A percentile compares a stretch with the other conserved stretches of the same genome.
These are phyloP conservation scores for Micoletzkya japonica DNA, from an alignment of 2,888 invertebrate species.

Conservation along the genomic window DNA sequence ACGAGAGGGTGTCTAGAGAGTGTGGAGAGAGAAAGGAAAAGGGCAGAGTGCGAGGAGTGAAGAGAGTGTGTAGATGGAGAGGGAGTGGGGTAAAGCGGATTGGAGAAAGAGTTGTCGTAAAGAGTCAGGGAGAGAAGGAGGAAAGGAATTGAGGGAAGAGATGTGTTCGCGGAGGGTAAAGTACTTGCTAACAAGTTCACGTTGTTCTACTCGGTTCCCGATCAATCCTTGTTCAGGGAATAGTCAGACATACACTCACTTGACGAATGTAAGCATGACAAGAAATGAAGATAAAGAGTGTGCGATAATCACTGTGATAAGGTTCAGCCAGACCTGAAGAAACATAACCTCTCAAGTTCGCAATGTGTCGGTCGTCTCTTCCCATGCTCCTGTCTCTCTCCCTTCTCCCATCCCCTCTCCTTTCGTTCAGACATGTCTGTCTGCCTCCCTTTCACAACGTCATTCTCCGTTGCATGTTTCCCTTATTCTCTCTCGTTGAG, in stretches of 20 bases:
- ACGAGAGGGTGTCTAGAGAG: background rate
- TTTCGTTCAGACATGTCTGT: background rate
- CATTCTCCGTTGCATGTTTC: background rate
- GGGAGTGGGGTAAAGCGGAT: background rate
- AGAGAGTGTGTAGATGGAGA: background rate
- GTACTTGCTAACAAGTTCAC: no score
- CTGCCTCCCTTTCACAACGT: conserved; percentile 11
- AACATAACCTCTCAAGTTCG: background rate
- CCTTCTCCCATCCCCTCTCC: background rate
- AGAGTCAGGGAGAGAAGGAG: background rate
- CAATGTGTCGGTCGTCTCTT: background rate
- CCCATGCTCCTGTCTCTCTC: conserved; percentile 1
- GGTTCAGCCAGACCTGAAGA: no score
- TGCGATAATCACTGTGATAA: background rate
- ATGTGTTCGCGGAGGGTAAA: no score
- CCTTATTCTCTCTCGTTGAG: background rate
- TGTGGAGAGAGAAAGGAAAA: background rate
- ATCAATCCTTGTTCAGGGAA: no score
- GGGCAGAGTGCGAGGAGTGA: conserved; percentile 10
- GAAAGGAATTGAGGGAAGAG: background rate
- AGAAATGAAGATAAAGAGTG: background rate
- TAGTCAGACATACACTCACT: background rate
- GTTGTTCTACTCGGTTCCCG: no score
- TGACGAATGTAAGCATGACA: background rate
- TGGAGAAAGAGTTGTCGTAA: background rate